Base-by-base conservation (phyloP, 2,113 vertebrate genomes). In the Myrmecobius fasciatus region DNA sequence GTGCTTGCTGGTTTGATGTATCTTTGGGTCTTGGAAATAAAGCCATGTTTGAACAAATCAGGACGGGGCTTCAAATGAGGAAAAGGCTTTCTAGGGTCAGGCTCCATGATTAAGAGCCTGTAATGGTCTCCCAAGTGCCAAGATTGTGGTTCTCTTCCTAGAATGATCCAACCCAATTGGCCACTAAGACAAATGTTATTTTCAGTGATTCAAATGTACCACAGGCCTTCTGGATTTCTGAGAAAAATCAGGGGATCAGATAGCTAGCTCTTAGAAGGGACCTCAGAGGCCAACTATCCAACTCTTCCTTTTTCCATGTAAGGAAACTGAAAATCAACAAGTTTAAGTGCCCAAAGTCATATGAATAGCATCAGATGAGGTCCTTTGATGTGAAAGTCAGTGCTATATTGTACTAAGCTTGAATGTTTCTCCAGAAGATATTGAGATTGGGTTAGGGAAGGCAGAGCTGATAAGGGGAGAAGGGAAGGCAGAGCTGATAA, bases 21-120 rank as follows among this genome's bases (percentile, higher is more conserved):
- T 93, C 91, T 91, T 75, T 48, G 91, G 14, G 83, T 49, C 25
- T 91, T 53, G 25, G 10, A 14, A 3, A 0, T 54, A 20, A 88
- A n/a, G 83, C 93, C 90, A 5, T 52, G 89, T 56, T 89, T 91
- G 14, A 52, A 95, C 60, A 67, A 94, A 43, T 60, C 28, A 31
- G 3, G 49, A 20, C 6, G 26, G 31, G 91, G 26, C 25, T 91
- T 25, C 14, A 89, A 31, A 49, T 48, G 52, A 25, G 8, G 12
- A 89, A 26, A 49, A 60, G 25, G 25, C 25, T 8, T 28, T 24
- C 25, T 89, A 43, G 28, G 54, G 4, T 89, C 93, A 5, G 7
- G 6, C 47, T 52, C 46, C 8, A 10, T 25, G 36, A 7, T 31
- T 75, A 60, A 47, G 43, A 53, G 46, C n/a, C 75, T 43, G 2